Conservation (phyloP, 1,140 invertebrate genomes). For the Pentalonia nigronervosa region DNA sequence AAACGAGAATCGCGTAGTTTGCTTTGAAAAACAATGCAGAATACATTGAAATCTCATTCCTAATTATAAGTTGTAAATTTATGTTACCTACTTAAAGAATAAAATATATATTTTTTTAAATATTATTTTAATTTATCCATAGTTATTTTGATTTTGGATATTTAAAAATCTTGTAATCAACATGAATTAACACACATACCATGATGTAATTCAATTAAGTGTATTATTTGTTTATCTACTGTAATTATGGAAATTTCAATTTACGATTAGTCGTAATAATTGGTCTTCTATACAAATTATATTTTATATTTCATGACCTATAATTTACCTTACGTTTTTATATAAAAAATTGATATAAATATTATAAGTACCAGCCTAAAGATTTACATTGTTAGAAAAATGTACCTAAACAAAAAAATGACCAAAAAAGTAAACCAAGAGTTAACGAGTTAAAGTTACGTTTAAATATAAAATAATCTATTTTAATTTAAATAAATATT, state of each 20-base stretch:
- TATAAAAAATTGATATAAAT: neutral
- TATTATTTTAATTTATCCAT: neutral
- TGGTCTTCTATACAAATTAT: neutral
- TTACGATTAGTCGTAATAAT: neutral
- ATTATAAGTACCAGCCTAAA: neutral
- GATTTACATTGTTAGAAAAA: neutral
- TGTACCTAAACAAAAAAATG: neutral
- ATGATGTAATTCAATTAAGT: conserved; percentile 1
- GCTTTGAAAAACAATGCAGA: no score
- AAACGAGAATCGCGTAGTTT: no score
- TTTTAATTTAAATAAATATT: no score
- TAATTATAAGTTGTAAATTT: neutral
- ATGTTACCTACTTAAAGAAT: neutral
- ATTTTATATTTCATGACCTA: neutral
- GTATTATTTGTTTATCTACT: neutral
- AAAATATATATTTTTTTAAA: neutral
- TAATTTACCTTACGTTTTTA: no score
- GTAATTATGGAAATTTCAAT: neutral
- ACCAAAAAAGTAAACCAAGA: no score
- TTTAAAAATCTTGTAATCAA: neutral
- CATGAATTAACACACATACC: neutral
- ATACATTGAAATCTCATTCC: no score
- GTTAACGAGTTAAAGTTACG: no score
- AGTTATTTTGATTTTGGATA: neutral
- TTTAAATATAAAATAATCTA: no score